Evolutionary conservation across 2,888 invertebrate species (phyloP), one percentile per base, ranked within the genome.

Genomic region (Strigamia crassipes): DNA sequence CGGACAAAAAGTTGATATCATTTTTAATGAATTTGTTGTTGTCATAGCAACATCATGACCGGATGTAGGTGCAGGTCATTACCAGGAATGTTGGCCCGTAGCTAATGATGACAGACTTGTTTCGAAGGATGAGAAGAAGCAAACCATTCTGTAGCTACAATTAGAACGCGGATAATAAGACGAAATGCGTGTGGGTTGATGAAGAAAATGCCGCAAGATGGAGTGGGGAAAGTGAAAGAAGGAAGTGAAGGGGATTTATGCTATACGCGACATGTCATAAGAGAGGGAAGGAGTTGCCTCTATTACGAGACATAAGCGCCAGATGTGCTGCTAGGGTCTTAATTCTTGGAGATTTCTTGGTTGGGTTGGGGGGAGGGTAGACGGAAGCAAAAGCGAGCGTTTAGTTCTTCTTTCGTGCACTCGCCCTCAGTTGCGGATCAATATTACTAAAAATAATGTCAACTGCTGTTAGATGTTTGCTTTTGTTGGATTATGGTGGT

Each of bases 271-370:
- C 66, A 66, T 66, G 66, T 66, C 23, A 23, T 27, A 66, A 61
- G 66, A 27, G 66, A 66, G 66, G 23, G 13, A 66, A 66, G 66
- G 66, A 66, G 66, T 66, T 66, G 23, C 66, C 66, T 66, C 66
- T 31, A 66, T 66, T 66, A 66, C 66, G 27, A 66, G 66, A 66
- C 66, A 66, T 66, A 66, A 66, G 66, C 66, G 23, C 66, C 66
- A 66, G 66, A 66, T 66, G 66, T 66, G 51, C 66, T 66, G 66
- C 66, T 66, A 12, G 66, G 66, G 66, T 66, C 66, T 66, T 66
- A 66, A 66, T 66, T 66, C 66, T 66, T 31, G 2, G 66, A 66
- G 66, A 66, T 66, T 66, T 66, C 66, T 66, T 66, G 23, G 61
- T 23, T 21, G 27, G 66, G 27, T 18, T 21, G 18, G 61, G 61